Conservation (phyloP, 2,797 vertebrate genomes). For the Tragelaphus oryx region DNA sequence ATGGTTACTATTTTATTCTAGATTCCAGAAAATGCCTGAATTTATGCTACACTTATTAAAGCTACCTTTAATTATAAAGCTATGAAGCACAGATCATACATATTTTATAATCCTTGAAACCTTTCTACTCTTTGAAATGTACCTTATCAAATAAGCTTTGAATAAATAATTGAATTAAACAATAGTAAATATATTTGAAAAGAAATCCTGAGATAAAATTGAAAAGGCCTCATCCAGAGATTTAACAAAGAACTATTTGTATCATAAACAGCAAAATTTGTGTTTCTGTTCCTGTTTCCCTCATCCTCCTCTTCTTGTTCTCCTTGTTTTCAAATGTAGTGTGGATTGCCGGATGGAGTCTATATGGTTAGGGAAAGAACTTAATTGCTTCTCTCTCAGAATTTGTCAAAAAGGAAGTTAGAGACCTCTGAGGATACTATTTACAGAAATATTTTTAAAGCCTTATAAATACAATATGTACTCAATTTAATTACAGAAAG, state of each 20-base stretch:
- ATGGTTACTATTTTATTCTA: not conserved
- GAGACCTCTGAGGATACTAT: not conserved
- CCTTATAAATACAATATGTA: not conserved
- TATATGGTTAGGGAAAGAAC: not conserved
- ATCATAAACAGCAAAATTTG: not conserved
- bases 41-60: not conserved
- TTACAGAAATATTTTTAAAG: constrained; percentile 1
- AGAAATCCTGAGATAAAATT: not conserved
- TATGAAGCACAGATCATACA: not conserved
- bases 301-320: not conserved
- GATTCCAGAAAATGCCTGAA: not conserved
- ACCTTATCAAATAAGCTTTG: not conserved
- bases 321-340: not conserved
- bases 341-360: not conserved
- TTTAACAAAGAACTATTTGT: not conserved
- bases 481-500: constrained; percentile 16
- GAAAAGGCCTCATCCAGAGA: not conserved
- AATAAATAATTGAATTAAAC: not conserved
- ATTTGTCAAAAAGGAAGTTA: not conserved
- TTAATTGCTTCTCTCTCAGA: not conserved
- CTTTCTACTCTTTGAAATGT: not conserved
- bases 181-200: not conserved
- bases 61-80: not conserved
- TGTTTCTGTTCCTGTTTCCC: not conserved
- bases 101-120: not conserved